A percentile compares a stretch with the other conserved stretches of the same genome.
Conservation (phyloP, 2,113 vertebrate genomes). For the Petrocephalus zakoni region DNA sequence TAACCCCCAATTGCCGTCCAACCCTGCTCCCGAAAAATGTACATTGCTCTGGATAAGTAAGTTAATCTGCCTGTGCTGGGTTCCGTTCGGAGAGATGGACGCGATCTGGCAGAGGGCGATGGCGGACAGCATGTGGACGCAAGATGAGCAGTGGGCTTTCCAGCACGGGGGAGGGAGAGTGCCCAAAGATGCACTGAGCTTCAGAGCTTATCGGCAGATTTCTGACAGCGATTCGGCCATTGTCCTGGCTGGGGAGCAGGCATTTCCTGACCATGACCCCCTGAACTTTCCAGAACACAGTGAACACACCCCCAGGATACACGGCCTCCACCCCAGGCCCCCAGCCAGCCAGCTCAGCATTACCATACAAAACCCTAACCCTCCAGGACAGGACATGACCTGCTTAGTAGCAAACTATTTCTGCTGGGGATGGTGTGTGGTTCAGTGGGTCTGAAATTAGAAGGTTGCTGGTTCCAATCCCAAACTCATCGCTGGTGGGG, state of each 20-base stretch:
- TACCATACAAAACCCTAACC: background rate
- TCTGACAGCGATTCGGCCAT: constrained; percentile 17
- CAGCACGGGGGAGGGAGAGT: background rate
- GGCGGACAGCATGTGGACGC: background rate
- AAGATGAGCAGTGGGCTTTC: background rate
- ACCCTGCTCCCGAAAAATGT: background rate
- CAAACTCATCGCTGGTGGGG: background rate
- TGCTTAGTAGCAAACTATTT: background rate
- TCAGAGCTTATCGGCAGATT: background rate
- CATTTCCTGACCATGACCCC: constrained; percentile 48
- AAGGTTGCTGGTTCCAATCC: background rate
- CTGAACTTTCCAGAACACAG: background rate
- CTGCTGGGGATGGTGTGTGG: background rate
- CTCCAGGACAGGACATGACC: background rate
- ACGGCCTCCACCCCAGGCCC: background rate
- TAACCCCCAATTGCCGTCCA: background rate
- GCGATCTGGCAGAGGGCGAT: background rate
- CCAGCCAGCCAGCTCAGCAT: background rate
- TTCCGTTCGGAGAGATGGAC: background rate
- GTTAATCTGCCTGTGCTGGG: background rate
- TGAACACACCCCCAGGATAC: background rate
- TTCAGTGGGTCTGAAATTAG: background rate
- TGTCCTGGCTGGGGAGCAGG: constrained; percentile 37
- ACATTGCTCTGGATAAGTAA: background rate
- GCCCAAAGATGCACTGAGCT: background rate